Percentiles rank a stretch among this genome's conserved stretches.
Conservation (phyloP, 2,113 vertebrate species). For the Chaetodon trifascialis region DNA sequence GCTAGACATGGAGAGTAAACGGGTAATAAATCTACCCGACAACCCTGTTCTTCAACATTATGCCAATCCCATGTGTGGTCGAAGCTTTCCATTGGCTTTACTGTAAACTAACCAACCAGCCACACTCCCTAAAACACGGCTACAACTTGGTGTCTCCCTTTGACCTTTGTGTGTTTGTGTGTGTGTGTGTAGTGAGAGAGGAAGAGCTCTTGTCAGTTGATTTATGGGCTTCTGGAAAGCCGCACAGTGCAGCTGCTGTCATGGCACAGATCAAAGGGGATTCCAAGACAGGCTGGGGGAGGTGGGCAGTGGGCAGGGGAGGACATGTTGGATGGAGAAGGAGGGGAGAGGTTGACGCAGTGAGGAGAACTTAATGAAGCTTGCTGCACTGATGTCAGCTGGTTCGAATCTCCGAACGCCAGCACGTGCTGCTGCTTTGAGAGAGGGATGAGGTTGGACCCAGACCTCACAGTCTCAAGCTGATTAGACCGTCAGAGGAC, state of each 20-base stretch:
- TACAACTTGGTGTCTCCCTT: conserved; percentile 3
- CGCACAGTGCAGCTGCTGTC: conserved; percentile 71
- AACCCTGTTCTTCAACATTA: not conserved
- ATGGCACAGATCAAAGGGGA: conserved; percentile 67
- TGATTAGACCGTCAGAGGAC: conserved; percentile 19
- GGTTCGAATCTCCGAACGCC: conserved; percentile 14
- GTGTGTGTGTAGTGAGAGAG: not conserved
- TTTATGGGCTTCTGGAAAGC: conserved; percentile 60
- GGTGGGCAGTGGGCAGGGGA: not conserved
- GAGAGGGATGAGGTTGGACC: not conserved
- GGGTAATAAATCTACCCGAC: conserved; percentile 29
- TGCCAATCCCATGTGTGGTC: not conserved
- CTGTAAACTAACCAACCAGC: conserved; percentile 25
- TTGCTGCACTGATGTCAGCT: conserved; percentile 10
- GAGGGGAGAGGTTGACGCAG: conserved; percentile 1
- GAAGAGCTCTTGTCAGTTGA: conserved; percentile 47
- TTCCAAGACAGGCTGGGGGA: conserved; percentile 59
- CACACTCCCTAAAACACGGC: conserved; percentile 4
- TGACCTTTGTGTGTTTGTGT: conserved; percentile 18
- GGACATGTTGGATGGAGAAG: conserved; percentile 10
- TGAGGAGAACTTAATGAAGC: conserved; percentile 36
- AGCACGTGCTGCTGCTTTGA: not conserved
- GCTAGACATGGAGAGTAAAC: conserved; percentile 1
- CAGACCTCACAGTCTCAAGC: not conserved
- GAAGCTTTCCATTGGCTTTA: conserved; percentile 20